Evolutionary conservation across 2,888 invertebrate species (phyloP).

Genomic region (Patella ulyssiponensis): DNA sequence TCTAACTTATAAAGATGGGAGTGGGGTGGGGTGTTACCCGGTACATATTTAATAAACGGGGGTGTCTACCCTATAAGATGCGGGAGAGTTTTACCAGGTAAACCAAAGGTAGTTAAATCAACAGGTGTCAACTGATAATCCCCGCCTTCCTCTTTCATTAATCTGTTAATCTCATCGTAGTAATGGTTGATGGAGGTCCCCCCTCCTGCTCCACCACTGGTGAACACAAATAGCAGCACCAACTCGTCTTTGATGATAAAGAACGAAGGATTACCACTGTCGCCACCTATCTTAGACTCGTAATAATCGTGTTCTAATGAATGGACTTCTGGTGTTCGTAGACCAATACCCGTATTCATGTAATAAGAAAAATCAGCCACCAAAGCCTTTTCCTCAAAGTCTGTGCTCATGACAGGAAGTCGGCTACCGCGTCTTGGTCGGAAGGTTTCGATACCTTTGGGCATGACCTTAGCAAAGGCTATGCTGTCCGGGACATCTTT

Average conservation of each 20-base stretch:
- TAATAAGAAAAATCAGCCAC: constrained; percentile 45
- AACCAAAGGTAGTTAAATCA: constrained; percentile 38
- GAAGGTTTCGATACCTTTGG: constrained; percentile 41
- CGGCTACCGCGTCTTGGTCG: constrained; percentile 23
- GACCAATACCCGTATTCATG: constrained; percentile 36
- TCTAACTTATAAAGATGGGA: background rate
- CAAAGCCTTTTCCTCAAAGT: constrained; percentile 55
- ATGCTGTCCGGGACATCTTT: constrained; percentile 49
- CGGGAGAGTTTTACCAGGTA: background rate
- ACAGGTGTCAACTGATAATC: constrained; percentile 47
- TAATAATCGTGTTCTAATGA: constrained; percentile 42
- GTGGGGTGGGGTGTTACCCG: background rate
- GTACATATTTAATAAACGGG: too few relatives aligned
- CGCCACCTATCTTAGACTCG: constrained; percentile 50
- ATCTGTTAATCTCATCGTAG: constrained; percentile 47
- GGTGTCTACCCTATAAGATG: constrained; percentile 15
- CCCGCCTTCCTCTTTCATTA: constrained; percentile 45
- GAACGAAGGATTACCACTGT: constrained; percentile 57
- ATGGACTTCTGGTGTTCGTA: constrained; percentile 19
- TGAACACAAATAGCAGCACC: constrained; percentile 53
- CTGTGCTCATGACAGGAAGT: constrained; percentile 50
- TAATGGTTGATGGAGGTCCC: constrained; percentile 50
- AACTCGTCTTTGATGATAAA: constrained; percentile 50
- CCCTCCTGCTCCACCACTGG: constrained; percentile 49
- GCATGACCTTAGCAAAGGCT: constrained; percentile 50